Conservation (phyloP, 2,797 vertebrate genomes). For the Mormyrops attenuatus region DNA sequence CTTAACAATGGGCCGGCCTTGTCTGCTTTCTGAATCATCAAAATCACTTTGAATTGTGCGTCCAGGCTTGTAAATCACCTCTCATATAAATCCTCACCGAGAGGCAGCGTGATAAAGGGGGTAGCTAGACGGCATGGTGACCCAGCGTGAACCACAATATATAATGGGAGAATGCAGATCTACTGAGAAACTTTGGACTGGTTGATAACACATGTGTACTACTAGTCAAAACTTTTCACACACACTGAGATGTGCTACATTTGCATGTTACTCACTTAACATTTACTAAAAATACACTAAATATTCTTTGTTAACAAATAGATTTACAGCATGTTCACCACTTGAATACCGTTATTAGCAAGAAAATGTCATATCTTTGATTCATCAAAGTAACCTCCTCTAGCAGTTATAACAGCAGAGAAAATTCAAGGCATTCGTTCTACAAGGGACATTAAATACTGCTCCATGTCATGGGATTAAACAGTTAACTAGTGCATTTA, state of each 20-base stretch:
- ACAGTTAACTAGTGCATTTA: neutral
- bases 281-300: neutral
- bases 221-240: neutral
- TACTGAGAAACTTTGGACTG: neutral
- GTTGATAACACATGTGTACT: neutral
- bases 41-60: neutral
- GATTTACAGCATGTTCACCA: neutral
- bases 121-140: neutral
- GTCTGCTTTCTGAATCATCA: slow-evolving; percentile 3
- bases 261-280: neutral
- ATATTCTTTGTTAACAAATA: neutral
- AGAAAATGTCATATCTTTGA: neutral
- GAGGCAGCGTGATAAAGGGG: neutral
- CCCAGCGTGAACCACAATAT: neutral
- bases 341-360: neutral
- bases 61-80: neutral
- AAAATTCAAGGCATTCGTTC: neutral
- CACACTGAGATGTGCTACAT: neutral
- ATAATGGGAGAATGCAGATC: neutral
- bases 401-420: neutral
- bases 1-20: neutral
- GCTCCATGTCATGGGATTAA: neutral
- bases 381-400: neutral
- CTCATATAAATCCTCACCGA: neutral
- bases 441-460: neutral